Conservation (phyloP, 2,797 vertebrate genomes). For the Enteromius radiatus region DNA sequence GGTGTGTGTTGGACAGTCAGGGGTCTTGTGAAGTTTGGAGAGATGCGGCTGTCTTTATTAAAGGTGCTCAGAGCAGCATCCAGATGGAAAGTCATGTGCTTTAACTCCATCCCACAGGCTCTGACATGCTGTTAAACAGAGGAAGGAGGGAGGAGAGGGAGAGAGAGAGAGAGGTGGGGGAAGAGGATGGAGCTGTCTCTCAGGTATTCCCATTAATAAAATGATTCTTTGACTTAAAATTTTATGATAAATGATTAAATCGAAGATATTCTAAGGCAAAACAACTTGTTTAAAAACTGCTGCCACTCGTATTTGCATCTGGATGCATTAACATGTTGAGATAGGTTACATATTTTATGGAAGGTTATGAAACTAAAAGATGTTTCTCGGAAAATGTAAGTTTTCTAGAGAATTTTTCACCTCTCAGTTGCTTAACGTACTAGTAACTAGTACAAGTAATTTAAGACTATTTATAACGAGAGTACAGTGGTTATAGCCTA, state of each 20-base stretch:
- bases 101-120: conserved; percentile 68
- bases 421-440: background rate
- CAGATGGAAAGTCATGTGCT: conserved; percentile 63
- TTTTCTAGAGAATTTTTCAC: too few species aligned
- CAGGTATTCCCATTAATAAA: background rate
- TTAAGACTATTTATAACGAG: too few species aligned
- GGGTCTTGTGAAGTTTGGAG: conserved; percentile 51
- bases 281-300: background rate
- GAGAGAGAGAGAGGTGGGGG: background rate
- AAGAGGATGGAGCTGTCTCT: background rate
- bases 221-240: background rate
- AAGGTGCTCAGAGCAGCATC: conserved; percentile 62
- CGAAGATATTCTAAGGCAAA: background rate
- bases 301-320: background rate
- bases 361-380: background rate
- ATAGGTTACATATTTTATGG: too few species aligned
- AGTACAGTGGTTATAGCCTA: background rate
- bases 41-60: conserved; percentile 59
- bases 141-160: conserved; percentile 36
- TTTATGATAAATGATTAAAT: background rate
- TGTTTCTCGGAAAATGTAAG: too few species aligned
- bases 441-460: too few species aligned
- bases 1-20: conserved; percentile 27
- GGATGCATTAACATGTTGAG: too few species aligned
- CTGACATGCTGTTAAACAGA: conserved; percentile 59